Percentiles rank a stretch among this genome's conserved stretches.
These are phyloP conservation scores for Xenus cinereus DNA, from an alignment of 2,113 vertebrate species.

Conservation along the genomic window DNA sequence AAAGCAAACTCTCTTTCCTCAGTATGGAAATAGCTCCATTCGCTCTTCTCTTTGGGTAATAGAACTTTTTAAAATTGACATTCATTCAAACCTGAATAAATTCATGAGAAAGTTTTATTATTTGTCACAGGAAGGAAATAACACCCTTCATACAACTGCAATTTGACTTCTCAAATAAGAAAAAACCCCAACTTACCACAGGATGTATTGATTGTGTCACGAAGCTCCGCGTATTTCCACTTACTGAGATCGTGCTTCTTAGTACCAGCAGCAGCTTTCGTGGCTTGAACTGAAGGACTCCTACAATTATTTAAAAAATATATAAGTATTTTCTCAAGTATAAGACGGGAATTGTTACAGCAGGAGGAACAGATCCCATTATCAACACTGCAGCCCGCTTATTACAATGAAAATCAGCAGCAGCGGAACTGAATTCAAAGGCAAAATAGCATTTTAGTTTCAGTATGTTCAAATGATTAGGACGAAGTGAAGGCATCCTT, in stretches of 20 bases:
- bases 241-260: conserved; percentile 97
- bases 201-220: conserved; percentile 97
- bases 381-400: background rate
- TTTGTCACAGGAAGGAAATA: background rate
- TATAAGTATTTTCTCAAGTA: background rate
- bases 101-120: background rate
- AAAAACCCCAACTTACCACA: conserved; percentile 79
- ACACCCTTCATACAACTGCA: background rate
- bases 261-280: conserved; percentile 84
- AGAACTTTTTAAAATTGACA: background rate
- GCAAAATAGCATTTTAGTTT: background rate
- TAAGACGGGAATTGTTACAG: background rate
- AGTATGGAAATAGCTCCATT: background rate
- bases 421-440: background rate
- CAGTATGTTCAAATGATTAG: background rate
- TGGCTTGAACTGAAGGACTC: conserved; percentile 87
- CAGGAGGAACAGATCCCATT: background rate
- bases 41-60: background rate
- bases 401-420: background rate
- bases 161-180: background rate
- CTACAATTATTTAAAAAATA: conserved; percentile 62
- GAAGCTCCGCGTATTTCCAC: conserved; percentile 97
- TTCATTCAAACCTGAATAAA: background rate
- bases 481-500: background rate
- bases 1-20: background rate